These are phyloP conservation scores for Salvelinus fontinalis DNA, from an alignment of 2,113 vertebrate genomes.

Conservation along the genomic window DNA sequence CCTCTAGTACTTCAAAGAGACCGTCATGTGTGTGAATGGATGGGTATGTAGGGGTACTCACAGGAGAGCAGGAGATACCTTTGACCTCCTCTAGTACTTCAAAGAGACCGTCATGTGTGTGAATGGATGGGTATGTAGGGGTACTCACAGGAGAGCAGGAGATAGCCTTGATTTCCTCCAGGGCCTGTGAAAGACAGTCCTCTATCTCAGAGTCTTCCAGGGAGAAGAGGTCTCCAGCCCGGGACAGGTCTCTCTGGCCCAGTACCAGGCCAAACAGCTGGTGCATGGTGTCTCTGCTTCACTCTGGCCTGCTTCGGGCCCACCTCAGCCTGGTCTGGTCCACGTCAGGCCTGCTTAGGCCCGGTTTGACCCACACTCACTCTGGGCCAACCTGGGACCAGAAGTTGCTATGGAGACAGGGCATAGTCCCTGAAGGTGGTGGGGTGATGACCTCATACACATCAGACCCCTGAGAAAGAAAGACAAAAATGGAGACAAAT, in stretches of 20 bases:
- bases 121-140: constrained; percentile 77
- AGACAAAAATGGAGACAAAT: too few species aligned
- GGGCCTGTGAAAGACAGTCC: constrained; percentile 87
- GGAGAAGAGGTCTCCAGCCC: constrained; percentile 83
- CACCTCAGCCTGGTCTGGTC: neutral
- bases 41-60: constrained; percentile 72
- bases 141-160: constrained; percentile 88
- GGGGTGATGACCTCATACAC: too few species aligned
- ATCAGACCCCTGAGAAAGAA: too few species aligned
- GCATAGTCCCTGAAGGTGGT: constrained; percentile 20
- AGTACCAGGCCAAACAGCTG: constrained; percentile 87
- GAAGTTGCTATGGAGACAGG: constrained; percentile 57
- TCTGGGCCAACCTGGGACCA: constrained; percentile 42
- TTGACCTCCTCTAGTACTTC: constrained; percentile 93
- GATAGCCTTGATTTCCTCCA: constrained; percentile 91
- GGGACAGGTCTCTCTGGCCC: constrained; percentile 2
- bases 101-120: constrained; percentile 85
- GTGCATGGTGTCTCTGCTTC: constrained; percentile 81
- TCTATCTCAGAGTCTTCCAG: constrained; percentile 90
- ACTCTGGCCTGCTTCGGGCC: constrained; percentile 8
- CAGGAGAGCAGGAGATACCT: constrained; percentile 89
- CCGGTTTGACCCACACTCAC: constrained; percentile 22
- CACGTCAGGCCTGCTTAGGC: constrained; percentile 29
- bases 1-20: constrained; percentile 89
- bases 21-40: constrained; percentile 86